Conservation (phyloP, 2,797 vertebrate genomes). For the Myripristis jacobus region DNA sequence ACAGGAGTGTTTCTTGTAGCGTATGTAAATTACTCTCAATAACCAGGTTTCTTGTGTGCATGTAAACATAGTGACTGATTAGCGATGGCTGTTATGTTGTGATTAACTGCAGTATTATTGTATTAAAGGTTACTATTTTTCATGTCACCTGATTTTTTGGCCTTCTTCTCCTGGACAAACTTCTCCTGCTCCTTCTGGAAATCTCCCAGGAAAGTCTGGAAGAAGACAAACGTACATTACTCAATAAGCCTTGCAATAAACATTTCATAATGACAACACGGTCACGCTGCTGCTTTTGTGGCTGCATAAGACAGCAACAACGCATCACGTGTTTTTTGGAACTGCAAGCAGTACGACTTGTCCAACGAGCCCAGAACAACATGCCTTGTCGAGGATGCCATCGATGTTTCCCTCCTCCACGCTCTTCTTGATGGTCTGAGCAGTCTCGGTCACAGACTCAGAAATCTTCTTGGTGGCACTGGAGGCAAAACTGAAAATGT, state of each 20-base stretch:
- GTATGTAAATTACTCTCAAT: too few relatives aligned
- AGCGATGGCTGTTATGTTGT: too few relatives aligned
- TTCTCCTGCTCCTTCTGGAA: constrained; percentile 98
- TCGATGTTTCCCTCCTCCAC: constrained; percentile 98
- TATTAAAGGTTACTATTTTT: not conserved
- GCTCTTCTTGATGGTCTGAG: constrained; percentile 96
- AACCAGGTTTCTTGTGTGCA: too few relatives aligned
- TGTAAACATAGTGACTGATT: too few relatives aligned
- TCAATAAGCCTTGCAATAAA: too few relatives aligned
- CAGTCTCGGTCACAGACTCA: constrained; percentile 92
- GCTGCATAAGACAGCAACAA: too few relatives aligned
- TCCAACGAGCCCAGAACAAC: constrained; percentile 15
- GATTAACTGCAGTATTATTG: not conserved
- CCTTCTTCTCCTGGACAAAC: constrained; percentile 94
- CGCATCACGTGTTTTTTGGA: too few relatives aligned
- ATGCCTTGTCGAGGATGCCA: constrained; percentile 93
- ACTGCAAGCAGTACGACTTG: not conserved
- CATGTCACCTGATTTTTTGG: constrained; percentile 90
- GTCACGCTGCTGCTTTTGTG: too few relatives aligned
- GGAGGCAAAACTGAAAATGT: constrained; percentile 93
- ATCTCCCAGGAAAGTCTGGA: constrained; percentile 96
- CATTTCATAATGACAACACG: too few relatives aligned
- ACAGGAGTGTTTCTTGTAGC: too few relatives aligned
- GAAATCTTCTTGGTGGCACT: constrained; percentile 95
- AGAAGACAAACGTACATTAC: constrained; percentile 43